Conservation (phyloP, 2,888 invertebrate genomes). For the Phyllotreta striolata region DNA sequence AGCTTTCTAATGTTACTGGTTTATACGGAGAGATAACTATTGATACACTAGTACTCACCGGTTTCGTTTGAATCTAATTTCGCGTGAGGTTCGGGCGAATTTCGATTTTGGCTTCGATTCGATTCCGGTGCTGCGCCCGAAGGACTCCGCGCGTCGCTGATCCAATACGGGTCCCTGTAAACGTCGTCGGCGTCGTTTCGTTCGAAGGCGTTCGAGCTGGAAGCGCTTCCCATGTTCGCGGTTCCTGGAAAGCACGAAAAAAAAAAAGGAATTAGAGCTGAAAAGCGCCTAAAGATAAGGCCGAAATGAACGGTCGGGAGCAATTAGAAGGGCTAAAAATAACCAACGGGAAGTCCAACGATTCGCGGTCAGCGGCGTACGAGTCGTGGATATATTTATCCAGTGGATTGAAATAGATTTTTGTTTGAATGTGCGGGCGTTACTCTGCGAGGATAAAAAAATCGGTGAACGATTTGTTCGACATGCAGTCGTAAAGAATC, state of each 20-base stretch:
- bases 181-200: conserved; percentile 35
- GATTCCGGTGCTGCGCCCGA: conserved; percentile 20
- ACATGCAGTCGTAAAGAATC: too few relatives aligned
- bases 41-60: conserved; percentile 2
- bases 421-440: too few relatives aligned
- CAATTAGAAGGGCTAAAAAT: conserved; percentile 27
- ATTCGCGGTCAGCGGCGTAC: conserved; percentile 1
- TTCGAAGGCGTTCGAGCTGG: conserved; percentile 40
- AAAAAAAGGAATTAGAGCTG: conserved; percentile 27
- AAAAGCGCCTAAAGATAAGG: conserved; percentile 14
- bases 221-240: conserved; percentile 52
- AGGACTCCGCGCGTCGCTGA: conserved; percentile 32
- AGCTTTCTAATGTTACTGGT: too few relatives aligned
- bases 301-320: conserved; percentile 27
- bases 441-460: too few relatives aligned
- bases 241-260: conserved; percentile 33
- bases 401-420: too few relatives aligned
- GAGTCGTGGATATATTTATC: not conserved
- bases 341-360: conserved; percentile 2
- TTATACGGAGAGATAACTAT: not conserved
- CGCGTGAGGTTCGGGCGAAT: not conserved
- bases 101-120: conserved; percentile 35
- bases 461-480: too few relatives aligned
- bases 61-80: not conserved
- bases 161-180: conserved; percentile 49